Evolutionary conservation across 2,888 invertebrate genomes (phyloP).

Genomic region (Nomada flava): DNA sequence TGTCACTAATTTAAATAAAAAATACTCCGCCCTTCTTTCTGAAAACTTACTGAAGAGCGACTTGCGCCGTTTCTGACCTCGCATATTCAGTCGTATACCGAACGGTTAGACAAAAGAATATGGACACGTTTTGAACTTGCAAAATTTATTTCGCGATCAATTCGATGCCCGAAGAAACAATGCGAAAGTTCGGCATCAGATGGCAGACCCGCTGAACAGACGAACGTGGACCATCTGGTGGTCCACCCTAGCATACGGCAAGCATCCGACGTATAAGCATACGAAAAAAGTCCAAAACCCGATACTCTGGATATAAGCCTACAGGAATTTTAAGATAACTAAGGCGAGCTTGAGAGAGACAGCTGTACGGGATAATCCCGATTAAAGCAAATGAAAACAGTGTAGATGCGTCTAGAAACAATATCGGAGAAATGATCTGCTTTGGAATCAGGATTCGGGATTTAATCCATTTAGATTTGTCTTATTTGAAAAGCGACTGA

Average conservation of each 20-base stretch:
- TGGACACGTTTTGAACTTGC: conserved; percentile 13
- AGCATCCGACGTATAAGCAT: conserved; percentile 69
- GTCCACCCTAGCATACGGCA: conserved; percentile 77
- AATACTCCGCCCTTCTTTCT: too few species aligned
- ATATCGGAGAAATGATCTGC: not conserved
- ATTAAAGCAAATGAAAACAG: conserved; percentile 40
- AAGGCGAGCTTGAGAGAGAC: conserved; percentile 28
- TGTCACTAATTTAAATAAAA: too few species aligned
- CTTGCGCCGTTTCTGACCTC: too few species aligned
- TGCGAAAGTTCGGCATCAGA: conserved; percentile 72
- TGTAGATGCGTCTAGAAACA: conserved; percentile 34
- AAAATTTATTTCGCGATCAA: conserved; percentile 57
- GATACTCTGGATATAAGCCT: conserved; percentile 66
- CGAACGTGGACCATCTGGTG: conserved; percentile 78
- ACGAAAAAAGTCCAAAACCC: conserved; percentile 66
- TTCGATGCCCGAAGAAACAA: conserved; percentile 62
- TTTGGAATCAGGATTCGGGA: not conserved
- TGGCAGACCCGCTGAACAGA: conserved; percentile 66
- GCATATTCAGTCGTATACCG: not conserved
- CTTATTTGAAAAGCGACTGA: too few species aligned
- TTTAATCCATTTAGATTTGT: conserved; percentile 14
- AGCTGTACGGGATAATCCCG: conserved; percentile 57
- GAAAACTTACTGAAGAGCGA: too few species aligned
- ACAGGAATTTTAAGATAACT: conserved; percentile 62
- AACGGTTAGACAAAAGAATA: conserved; percentile 13